phyloP scores from a whole-genome alignment of 2,888 invertebrate genomes.

The Salpingus planirostris region DNA sequence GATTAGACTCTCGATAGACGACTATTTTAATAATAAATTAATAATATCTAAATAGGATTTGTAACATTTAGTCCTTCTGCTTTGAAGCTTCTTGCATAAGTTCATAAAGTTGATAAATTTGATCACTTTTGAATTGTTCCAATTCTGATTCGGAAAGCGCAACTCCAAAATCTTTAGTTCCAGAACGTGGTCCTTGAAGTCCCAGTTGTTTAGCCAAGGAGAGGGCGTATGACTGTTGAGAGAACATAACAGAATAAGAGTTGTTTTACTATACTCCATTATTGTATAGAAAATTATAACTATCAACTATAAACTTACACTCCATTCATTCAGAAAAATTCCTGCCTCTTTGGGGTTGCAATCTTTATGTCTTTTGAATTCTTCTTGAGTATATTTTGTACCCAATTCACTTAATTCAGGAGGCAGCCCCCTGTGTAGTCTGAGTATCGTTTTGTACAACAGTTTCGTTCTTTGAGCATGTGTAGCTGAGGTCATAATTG shows the following conservation, averaged over 20 bases:
- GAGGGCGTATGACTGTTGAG: constrained; percentile 59
- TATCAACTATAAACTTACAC: constrained; percentile 49
- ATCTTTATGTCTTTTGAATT: constrained; percentile 76
- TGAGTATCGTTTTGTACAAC: constrained; percentile 53
- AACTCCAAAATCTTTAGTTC: constrained; percentile 53
- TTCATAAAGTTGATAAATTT: constrained; percentile 77
- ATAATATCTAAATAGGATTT: too few species aligned
- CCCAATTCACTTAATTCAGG: constrained; percentile 48
- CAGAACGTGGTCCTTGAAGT: constrained; percentile 44
- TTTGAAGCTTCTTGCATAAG: constrained; percentile 68
- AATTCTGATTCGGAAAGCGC: constrained; percentile 53
- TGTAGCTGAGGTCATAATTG: constrained; percentile 3
- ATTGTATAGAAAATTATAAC: too few species aligned
- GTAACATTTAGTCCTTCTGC: too few species aligned
- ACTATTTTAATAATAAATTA: too few species aligned
- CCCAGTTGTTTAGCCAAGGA: constrained; percentile 62
- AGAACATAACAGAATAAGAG: constrained; percentile 3
- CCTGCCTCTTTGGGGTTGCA: constrained; percentile 61
- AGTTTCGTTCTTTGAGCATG: constrained; percentile 46
- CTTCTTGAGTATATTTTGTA: constrained; percentile 52
- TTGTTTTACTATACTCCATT: constrained; percentile 1
- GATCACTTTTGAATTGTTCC: constrained; percentile 69
- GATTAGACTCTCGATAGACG: too few species aligned
- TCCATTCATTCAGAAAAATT: constrained; percentile 83
- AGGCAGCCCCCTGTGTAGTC: constrained; percentile 52